Evolutionary conservation across 2,113 vertebrate species (phyloP).

Genomic region (Dasyornis broadbenti): DNA sequence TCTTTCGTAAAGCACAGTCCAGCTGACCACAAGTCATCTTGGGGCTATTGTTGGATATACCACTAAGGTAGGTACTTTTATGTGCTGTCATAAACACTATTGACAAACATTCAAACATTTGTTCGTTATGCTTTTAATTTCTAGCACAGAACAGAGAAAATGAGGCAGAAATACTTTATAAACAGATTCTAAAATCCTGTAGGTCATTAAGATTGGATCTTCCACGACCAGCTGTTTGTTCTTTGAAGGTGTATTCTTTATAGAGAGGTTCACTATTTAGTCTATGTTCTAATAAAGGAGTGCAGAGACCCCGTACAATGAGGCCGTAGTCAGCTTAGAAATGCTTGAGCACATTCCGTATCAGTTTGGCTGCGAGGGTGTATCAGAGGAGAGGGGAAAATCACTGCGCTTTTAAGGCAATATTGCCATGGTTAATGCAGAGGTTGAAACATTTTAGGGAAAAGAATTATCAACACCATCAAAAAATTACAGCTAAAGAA

Average conservation of each 20-base stretch:
- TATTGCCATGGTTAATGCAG: background rate
- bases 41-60: background rate
- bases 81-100: background rate
- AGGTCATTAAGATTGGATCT: background rate
- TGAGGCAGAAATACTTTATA: background rate
- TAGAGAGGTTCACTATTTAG: background rate
- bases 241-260: background rate
- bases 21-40: background rate
- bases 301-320: background rate
- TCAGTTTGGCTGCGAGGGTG: background rate
- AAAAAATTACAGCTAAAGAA: background rate
- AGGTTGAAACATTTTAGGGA: background rate
- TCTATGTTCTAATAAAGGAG: conserved; percentile 8
- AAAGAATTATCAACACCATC: background rate
- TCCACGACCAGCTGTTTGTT: background rate
- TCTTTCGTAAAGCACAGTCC: background rate
- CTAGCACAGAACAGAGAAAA: background rate
- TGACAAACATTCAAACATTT: background rate
- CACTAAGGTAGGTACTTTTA: background rate
- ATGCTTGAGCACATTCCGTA: background rate
- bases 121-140: background rate
- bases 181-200: background rate
- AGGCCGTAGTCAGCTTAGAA: background rate
- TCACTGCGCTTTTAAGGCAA: background rate
- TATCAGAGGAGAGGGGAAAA: background rate